Percentiles rank a stretch among this genome's conserved stretches.
phyloP scores from a whole-genome alignment of 2,888 invertebrate genomes.

The Itoplectis maculator region DNA sequence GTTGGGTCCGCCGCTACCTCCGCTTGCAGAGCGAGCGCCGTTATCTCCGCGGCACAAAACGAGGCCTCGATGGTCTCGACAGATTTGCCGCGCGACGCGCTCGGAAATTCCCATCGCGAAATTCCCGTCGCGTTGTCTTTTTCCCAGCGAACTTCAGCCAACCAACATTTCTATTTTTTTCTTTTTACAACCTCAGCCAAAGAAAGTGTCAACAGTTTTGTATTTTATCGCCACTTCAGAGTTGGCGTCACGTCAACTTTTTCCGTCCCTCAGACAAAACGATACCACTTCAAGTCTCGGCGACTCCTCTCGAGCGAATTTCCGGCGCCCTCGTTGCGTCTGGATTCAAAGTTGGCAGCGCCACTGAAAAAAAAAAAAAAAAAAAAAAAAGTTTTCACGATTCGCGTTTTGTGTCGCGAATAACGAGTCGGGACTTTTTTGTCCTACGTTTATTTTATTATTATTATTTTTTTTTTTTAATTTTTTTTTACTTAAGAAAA shows the following conservation, averaged over 20 bases:
- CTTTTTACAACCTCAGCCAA: constrained; percentile 34
- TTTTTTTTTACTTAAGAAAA: no score
- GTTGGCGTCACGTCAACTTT: constrained; percentile 28
- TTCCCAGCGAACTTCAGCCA: constrained; percentile 5
- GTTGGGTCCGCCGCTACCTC: constrained; percentile 11
- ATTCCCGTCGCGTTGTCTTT: not conserved
- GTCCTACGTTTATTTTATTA: no score
- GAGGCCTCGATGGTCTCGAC: constrained; percentile 44
- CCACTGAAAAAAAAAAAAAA: not conserved
- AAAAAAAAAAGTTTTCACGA: constrained; percentile 9
- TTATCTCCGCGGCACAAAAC: constrained; percentile 14
- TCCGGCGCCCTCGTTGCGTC: not conserved
- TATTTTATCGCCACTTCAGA: constrained; percentile 54
- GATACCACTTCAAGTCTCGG: not conserved
- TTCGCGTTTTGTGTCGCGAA: not conserved
- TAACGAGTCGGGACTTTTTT: no score
- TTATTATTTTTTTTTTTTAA: no score
- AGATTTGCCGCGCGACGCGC: constrained; percentile 58
- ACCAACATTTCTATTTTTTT: constrained; percentile 20
- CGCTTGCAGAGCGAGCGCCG: not conserved
- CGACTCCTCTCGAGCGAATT: not conserved
- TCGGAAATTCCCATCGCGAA: constrained; percentile 28
- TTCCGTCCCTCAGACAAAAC: not conserved
- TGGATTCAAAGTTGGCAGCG: not conserved
- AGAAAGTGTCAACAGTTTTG: constrained; percentile 10